Evolutionary conservation across 2,888 invertebrate species (phyloP).

Genomic region (Bimastos eiseni): DNA sequence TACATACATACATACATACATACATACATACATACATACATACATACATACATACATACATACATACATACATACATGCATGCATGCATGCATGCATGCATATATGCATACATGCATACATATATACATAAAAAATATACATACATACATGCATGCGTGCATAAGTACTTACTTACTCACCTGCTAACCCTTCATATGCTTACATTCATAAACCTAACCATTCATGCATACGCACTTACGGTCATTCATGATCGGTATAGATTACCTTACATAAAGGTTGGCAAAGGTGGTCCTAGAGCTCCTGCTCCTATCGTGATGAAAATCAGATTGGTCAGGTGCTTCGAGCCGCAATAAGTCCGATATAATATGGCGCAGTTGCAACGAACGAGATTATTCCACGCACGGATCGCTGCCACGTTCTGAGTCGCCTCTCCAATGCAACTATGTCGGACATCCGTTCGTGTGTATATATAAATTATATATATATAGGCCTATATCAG

Average conservation of each 20-base stretch:
- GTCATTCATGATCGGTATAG: background rate
- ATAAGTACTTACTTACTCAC: background rate
- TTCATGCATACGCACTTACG: background rate
- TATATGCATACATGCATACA: background rate
- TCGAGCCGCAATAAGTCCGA: background rate
- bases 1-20: too few relatives aligned
- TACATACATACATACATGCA: background rate
- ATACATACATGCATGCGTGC: background rate
- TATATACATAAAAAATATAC: background rate
- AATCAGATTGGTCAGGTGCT: background rate
- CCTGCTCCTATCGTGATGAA: background rate
- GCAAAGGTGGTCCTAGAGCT: background rate
- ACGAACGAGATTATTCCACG: background rate
- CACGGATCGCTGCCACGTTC: background rate
- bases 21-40: too few relatives aligned
- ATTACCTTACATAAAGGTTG: background rate
- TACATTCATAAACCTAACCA: too few relatives aligned
- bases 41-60: background rate
- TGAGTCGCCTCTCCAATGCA: background rate
- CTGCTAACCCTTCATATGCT: background rate
- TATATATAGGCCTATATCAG: background rate
- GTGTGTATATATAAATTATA: background rate
- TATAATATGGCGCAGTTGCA: background rate
- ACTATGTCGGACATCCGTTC: background rate
- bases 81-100: background rate